Evolutionary conservation across 1,140 invertebrate species (phyloP), one percentile per base, ranked within the genome.

Genomic region (Micrasema longulum): DNA sequence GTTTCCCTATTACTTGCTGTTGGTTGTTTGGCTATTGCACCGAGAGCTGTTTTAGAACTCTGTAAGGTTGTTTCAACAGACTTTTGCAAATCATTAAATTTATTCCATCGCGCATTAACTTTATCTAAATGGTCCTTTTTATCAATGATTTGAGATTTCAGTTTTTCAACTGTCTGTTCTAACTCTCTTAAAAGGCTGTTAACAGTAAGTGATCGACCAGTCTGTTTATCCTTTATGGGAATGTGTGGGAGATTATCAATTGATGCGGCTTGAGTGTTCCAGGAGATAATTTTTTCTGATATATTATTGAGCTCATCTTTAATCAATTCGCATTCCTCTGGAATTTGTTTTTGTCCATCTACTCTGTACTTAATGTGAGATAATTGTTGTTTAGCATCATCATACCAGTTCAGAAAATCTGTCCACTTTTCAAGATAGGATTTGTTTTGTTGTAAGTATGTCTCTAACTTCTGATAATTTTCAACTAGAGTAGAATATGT

Each of bases 281-380:
- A 93, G 23, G 85, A 85, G 0, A 87, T 83, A 1, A 93, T 84
- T 79, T 92, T 92, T 0, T 86, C 82, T 9, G 88, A 83, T 38
- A 94, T 83, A 52, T 81, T 83, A 23, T 91, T 88, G 1, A 94
- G 82, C 79, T 95, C 93, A 68, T 86, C 83, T 14, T 90, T 87
- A 14, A 92, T 83, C 73, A 87, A 82, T 69, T 89, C 87, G 14
- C 93, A 85, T 75, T 90, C 90, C 66, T 88, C 86, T 1, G 90
- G 84, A 2, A 85, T 86, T 48, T 87, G 88, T 82, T 91, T 94
- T 72, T 86, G 88, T 10, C 92, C 89, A 55, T 93, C 91, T 10
- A 94, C 81, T 81, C 94, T 91, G 76, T 93, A 93, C 77, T 94
- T 91, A 41, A 93, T 87, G 75, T 96, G 92, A 67, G 89, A 89